Evolutionary conservation across 2,113 vertebrate genomes (phyloP).

Genomic region (Octodon degus): DNA sequence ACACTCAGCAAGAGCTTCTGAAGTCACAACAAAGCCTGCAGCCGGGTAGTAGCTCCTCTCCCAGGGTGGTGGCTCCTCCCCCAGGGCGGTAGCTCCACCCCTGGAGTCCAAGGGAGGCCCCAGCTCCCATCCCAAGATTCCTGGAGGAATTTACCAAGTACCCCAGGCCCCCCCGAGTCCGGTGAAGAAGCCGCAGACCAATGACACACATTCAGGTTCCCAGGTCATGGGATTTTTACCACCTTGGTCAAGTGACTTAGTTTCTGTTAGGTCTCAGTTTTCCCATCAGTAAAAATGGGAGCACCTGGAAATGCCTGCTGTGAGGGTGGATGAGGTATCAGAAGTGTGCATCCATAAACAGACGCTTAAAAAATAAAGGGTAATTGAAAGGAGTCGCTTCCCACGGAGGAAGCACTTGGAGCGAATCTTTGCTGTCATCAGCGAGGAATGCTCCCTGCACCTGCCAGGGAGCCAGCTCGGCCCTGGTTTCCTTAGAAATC

Average conservation of each 20-base stretch:
- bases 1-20: background rate
- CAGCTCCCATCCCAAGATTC: background rate
- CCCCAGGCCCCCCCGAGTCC: background rate
- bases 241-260: background rate
- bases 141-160: background rate
- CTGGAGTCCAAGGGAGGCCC: background rate
- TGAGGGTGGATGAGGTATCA: background rate
- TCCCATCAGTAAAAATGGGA: background rate
- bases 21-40: background rate
- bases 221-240: background rate
- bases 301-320: background rate
- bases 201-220: background rate
- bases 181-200: background rate
- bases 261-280: constrained; percentile 2
- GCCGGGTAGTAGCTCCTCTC: background rate
- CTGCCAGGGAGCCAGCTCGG: background rate
- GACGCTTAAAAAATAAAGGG: background rate
- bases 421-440: constrained; percentile 30
- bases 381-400: background rate
- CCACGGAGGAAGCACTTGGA: background rate
- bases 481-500: constrained; percentile 1
- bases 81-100: background rate
- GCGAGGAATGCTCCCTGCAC: constrained; percentile 57
- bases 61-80: background rate
- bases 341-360: background rate